These are phyloP conservation scores for Rallus crepitans DNA, from an alignment of 2,797 vertebrate species.

Conservation along the genomic window DNA sequence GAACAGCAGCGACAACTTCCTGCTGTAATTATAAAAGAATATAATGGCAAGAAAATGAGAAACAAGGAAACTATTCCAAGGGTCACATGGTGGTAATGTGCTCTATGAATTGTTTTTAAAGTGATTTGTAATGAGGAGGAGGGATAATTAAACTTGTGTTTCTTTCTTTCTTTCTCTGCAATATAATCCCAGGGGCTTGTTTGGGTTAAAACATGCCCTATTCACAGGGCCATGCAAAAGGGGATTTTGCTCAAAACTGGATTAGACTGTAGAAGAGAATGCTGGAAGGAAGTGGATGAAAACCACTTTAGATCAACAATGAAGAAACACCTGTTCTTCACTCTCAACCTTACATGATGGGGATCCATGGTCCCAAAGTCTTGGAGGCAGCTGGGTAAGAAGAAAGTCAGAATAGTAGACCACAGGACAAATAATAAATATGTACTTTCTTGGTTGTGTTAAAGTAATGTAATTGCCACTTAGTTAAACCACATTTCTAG, in stretches of 20 bases:
- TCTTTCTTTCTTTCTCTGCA: neutral
- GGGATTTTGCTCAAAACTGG: neutral
- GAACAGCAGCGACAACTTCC: neutral
- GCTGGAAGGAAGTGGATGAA: neutral
- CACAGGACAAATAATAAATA: neutral
- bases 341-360: too few species aligned
- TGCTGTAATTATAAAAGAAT: neutral
- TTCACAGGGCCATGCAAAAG: neutral
- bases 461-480: neutral
- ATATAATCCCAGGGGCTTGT: neutral
- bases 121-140: neutral
- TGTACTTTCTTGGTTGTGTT: neutral
- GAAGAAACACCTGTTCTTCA: neutral
- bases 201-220: neutral
- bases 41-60: neutral
- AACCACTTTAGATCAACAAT: neutral
- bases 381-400: neutral
- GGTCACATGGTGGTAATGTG: fast-evolving
- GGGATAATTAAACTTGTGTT: neutral
- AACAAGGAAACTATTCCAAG: neutral
- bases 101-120: neutral
- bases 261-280: neutral
- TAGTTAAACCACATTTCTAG: neutral
- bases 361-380: neutral
- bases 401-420: neutral